A percentile compares a stretch with the other conserved stretches of the same genome.
Conservation (phyloP, 2,888 invertebrate species). For the Cabera pusaria region DNA sequence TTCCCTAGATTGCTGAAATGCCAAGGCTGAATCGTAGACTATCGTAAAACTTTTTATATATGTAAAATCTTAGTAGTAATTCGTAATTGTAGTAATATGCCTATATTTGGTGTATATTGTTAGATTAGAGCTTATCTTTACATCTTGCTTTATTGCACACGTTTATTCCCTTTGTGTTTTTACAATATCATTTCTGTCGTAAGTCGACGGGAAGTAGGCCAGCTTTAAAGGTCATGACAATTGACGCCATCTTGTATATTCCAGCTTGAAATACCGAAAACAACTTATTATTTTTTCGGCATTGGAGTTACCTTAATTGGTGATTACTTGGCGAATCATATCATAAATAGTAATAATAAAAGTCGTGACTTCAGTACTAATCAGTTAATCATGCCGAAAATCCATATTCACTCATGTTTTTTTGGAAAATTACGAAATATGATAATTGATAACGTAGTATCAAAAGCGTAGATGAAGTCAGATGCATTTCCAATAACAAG, state of each 20-base stretch:
- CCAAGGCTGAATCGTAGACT: conserved; percentile 8
- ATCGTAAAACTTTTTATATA: too few species aligned
- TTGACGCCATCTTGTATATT: conserved; percentile 23
- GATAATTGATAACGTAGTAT: too few species aligned
- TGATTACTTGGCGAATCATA: too few species aligned
- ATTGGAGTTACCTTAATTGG: too few species aligned
- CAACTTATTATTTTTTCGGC: too few species aligned
- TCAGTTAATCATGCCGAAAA: too few species aligned
- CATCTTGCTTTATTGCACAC: conserved; percentile 1
- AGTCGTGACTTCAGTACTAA: too few species aligned
- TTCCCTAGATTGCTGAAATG: conserved; percentile 21
- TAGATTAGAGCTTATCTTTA: conserved; percentile 2
- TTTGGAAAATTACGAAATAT: conserved; percentile 8
- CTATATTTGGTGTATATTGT: too few species aligned
- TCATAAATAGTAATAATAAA: too few species aligned
- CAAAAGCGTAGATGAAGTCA: background rate
- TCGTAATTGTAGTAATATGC: too few species aligned
- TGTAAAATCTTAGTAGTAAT: too few species aligned
- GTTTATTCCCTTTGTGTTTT: conserved; percentile 17
- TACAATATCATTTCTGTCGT: conserved; percentile 28
- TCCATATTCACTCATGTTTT: too few species aligned
- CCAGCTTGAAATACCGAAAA: conserved; percentile 10
- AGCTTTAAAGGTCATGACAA: conserved; percentile 28
- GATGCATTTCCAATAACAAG: conserved; percentile 8
- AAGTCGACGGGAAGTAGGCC: conserved; percentile 36